A percentile compares a stretch with the other conserved stretches of the same genome.
Evolutionary conservation across 2,113 vertebrate species (phyloP).

Genomic region (Opisthocomus hoazin): DNA sequence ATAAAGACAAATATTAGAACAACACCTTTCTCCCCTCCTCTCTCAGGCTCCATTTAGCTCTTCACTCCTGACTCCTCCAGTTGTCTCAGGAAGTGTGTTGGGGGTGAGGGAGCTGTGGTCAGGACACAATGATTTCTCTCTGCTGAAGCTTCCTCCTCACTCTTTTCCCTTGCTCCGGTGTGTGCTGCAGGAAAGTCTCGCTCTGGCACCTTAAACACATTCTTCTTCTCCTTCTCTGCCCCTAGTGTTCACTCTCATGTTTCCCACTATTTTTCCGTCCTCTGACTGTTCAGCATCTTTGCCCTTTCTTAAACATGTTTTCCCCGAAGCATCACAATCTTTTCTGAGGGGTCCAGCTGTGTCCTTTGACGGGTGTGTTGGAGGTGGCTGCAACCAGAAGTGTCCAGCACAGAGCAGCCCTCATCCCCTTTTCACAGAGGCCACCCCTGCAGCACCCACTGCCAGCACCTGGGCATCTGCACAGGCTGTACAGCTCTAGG

Average conservation of each 20-base stretch:
- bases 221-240: not conserved
- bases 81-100: rapidly evolving
- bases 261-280: not conserved
- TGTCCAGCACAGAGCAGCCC: not conserved
- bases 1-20: not conserved
- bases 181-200: not conserved
- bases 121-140: not conserved
- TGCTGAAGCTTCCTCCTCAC: not conserved
- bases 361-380: rapidly evolving
- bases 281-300: not conserved
- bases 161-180: not conserved
- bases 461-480: not conserved
- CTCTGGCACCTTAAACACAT: not conserved
- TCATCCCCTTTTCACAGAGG: not conserved
- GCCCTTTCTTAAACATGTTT: not conserved
- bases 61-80: not conserved
- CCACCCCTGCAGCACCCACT: not conserved
- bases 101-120: rapidly evolving
- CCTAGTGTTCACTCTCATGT: not conserved
- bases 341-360: not conserved
- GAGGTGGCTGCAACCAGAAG: not conserved
- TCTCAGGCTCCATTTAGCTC: not conserved
- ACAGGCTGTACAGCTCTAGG: rapidly evolving
- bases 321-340: rapidly evolving
- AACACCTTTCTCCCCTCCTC: not conserved